Base-by-base conservation (phyloP, 2,888 invertebrate species). In the Allolobophora icterica region DNA sequence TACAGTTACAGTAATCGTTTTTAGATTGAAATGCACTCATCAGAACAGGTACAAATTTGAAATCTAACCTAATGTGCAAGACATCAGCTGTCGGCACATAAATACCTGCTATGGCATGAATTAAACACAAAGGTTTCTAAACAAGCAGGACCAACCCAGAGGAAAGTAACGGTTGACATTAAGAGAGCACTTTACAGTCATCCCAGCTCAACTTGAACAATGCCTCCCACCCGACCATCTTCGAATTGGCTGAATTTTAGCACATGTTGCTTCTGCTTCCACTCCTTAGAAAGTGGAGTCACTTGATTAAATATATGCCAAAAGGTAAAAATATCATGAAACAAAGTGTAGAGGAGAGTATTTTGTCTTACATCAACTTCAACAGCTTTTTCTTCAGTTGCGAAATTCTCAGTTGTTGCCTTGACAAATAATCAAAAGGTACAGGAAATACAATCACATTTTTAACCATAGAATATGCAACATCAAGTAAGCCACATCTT, bases 381-480 rank as follows among this genome's bases (percentile, higher is more conserved):
- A 87, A 96, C 94, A 15, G 98, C 98, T 94, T 96, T 96, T 92
- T 97, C 97, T 94, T 98, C 97, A 35, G 97, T 97, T 38, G 97
- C 97, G 95, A 98, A 99, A 95, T 98, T 97, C 95, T 98, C 98
- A 2, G 98, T 97, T 34, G 97, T 96, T 93, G 97, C 97, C 96
- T 95, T 89, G 33, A 90, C n/a, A 90, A 35, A 89, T n/a, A 90
- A 89, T 90, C 13, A 90, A 90, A 89, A 84, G n/a, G 90, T 40
- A 91, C 90, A 24, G 38, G 38, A 35, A 84, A 19, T 42, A 87
- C 33, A 30, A 58, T 58, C 17, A 90, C 33, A 89, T 30, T n/a
- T 71, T 71, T n/a, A 71, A 71, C n/a, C 30, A 71, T 71, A 71
- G 11, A 71, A 30, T 13, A 71, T 71, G 11, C 71, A 71, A 71